Conservation (phyloP, 1,140 invertebrate genomes). For the Brachionus manjavacas region DNA sequence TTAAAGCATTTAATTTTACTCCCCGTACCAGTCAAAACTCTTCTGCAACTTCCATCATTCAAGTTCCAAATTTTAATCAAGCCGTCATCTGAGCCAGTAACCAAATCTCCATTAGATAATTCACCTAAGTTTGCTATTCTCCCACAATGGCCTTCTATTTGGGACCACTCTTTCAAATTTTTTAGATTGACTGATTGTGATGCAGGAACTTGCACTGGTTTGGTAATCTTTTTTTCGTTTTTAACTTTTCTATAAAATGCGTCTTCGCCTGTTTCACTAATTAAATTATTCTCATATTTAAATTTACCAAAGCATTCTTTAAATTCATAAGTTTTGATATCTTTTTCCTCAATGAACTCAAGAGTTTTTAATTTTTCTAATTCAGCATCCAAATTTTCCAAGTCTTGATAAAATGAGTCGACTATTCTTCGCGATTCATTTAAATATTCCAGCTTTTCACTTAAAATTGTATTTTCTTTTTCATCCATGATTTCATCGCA, state of each 20-base stretch:
- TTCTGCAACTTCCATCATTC: slow-evolving; percentile 67
- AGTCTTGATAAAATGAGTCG: neutral
- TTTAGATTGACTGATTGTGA: neutral
- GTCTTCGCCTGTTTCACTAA: neutral
- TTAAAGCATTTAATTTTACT: neutral
- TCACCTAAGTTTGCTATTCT: slow-evolving; percentile 52
- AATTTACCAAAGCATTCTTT: neutral
- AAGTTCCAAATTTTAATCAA: slow-evolving; percentile 73
- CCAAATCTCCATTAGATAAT: slow-evolving; percentile 64
- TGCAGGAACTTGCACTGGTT: neutral
- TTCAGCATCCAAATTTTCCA: neutral
- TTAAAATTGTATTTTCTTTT: neutral
- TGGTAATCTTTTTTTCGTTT: neutral
- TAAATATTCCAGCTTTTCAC: neutral
- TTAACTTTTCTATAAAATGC: neutral
- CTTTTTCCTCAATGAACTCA: neutral
- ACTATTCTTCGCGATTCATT: neutral
- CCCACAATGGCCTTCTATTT: neutral
- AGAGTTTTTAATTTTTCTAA: neutral
- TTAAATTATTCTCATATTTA: neutral
- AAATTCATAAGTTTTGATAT: neutral
- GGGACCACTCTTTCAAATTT: neutral
- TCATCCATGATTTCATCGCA: neutral
- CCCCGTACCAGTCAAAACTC: slow-evolving; percentile 50
- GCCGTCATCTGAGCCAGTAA: slow-evolving; percentile 68